phyloP scores from a whole-genome alignment of 2,113 vertebrate genomes.

The Onychostoma macrolepis region DNA sequence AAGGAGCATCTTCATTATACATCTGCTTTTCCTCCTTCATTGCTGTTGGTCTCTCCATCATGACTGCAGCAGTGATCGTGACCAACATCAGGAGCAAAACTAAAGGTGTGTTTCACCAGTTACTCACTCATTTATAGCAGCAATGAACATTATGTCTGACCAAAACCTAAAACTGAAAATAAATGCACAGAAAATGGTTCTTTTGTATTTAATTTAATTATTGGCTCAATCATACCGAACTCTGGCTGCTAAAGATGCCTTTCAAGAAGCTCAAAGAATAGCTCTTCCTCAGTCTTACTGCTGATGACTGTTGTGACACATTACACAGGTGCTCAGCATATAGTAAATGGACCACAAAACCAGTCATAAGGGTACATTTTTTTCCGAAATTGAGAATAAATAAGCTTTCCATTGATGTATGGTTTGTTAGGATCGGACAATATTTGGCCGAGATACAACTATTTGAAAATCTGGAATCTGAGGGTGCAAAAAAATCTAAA shows the following conservation, averaged over 20 bases:
- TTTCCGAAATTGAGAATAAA: too few relatives aligned
- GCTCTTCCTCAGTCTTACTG: background rate
- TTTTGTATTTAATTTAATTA: background rate
- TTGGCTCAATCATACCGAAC: background rate
- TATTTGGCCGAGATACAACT: too few relatives aligned
- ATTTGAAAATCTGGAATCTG: too few relatives aligned
- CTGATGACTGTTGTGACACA: background rate
- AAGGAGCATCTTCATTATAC: slow-evolving; percentile 22
- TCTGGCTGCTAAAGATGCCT: background rate
- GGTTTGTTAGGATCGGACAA: too few relatives aligned
- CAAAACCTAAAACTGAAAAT: background rate
- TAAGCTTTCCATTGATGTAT: too few relatives aligned
- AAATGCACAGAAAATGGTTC: background rate
- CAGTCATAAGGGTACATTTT: too few relatives aligned
- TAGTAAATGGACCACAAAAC: too few relatives aligned
- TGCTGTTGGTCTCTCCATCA: slow-evolving; percentile 11
- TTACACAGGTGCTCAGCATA: background rate
- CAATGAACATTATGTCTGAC: background rate
- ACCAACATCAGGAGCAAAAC: background rate
- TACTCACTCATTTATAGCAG: too few relatives aligned
- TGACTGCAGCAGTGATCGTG: slow-evolving; percentile 11
- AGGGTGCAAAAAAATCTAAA: too few relatives aligned
- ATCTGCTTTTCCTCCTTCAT: background rate
- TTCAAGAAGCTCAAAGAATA: background rate
- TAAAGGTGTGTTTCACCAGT: slow-evolving; percentile 12